Evolutionary conservation across 2,888 invertebrate species (phyloP), one percentile per base, ranked within the genome.

Genomic region (Eupithecia tripunctaria): DNA sequence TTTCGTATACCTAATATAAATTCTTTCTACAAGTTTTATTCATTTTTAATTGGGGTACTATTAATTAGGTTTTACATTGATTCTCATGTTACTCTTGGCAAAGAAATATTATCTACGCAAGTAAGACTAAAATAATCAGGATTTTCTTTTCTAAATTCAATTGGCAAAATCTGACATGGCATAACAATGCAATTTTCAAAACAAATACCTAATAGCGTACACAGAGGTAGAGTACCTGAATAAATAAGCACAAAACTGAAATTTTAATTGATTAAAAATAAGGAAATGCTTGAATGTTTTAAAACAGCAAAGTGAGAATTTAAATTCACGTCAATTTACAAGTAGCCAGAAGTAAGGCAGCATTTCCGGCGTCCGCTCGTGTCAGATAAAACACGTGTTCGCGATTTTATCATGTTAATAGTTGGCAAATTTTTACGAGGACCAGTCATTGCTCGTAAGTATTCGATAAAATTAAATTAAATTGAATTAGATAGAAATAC

Each of bases 261-360:
- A 51, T 15, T 51, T 7, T 51, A 15, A 51, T 21, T 21, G 29
- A 32, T 18, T 32, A 8, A 62, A 62, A 14, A 59, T 6, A 5
- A 60, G 7, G 2, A 18, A 60, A 27, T 59, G 18, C 32, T 29
- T 63, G 2, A 56, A 21, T 29, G 47, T 62, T 43, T 41, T 32
- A 32, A 86, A 86, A 88, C 83, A 78, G 74, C 25, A 14, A 56
- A 56, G 74, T 77, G 65, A 29, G 15, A 47, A 70, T 27, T 27
- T 41, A 8, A 70, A 68, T 68, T 43, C 38, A 51, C n/a, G 21
- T 41, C 41, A 29, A 73, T 73, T 68, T 36, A 71, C 36, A 68
- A 65, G 47, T 59, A 68, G 67, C 27, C 67, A 25, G 71, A 71
- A 71, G 74, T 74, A 74, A 74, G 74, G 51, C 71, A 66, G 32